These are phyloP conservation scores for Fregetta grallaria DNA, from an alignment of 2,113 vertebrate species.

Conservation along the genomic window DNA sequence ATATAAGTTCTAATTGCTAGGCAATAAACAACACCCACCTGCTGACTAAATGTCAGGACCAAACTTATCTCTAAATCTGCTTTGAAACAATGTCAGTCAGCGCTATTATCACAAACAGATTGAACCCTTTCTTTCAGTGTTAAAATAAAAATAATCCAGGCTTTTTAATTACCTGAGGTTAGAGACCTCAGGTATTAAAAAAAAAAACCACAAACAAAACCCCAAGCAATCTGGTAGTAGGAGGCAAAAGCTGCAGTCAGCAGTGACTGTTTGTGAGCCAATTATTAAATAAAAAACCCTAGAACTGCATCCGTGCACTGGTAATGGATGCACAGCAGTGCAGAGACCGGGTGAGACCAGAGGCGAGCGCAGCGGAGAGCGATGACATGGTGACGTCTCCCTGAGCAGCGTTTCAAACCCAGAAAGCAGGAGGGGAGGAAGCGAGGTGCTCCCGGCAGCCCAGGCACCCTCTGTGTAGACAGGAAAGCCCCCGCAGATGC, in stretches of 20 bases:
- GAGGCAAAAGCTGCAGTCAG: not conserved
- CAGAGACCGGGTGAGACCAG: not conserved
- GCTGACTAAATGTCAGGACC: constrained; percentile 71
- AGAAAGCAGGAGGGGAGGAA: not conserved
- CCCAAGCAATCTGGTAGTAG: not conserved
- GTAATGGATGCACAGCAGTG: accelerated
- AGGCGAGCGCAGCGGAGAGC: accelerated
- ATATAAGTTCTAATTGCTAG: constrained; percentile 73
- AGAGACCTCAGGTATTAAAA: not conserved
- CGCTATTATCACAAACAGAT: constrained; percentile 21
- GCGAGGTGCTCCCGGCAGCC: not conserved
- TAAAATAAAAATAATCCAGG: not conserved
- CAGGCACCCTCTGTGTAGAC: not conserved
- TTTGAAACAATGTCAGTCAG: constrained; percentile 68
- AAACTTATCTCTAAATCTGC: constrained; percentile 62
- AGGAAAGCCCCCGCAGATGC: not conserved
- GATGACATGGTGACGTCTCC: accelerated
- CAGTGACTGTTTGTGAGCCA: not conserved
- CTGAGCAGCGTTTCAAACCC: accelerated
- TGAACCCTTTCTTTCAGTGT: not conserved
- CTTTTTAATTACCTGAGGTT: not conserved
- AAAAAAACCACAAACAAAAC: not conserved
- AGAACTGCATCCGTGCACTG: accelerated
- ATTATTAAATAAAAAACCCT: not conserved
- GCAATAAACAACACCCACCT: constrained; percentile 74